A percentile compares a stretch with the other conserved stretches of the same genome.
phyloP scores from a whole-genome alignment of 1,140 invertebrate genomes.

The Drosophila varians region DNA sequence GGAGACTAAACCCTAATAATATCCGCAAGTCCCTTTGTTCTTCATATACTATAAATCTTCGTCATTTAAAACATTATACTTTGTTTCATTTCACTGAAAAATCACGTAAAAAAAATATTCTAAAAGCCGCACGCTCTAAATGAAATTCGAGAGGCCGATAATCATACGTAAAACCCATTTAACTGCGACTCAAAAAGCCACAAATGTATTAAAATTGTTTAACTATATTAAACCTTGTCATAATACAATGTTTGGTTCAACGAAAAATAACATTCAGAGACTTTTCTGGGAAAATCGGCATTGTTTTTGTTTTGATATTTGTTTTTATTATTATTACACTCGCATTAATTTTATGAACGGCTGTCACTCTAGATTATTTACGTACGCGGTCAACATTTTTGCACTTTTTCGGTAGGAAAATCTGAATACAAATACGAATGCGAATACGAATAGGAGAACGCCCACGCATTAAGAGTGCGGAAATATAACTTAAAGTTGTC shows the following conservation, averaged over 20 bases:
- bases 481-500: constrained; percentile 68
- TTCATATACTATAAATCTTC: no score
- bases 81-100: background rate
- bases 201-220: constrained; percentile 14
- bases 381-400: constrained; percentile 21
- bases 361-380: constrained; percentile 70
- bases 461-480: constrained; percentile 51
- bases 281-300: constrained; percentile 20
- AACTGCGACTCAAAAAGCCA: constrained; percentile 17
- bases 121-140: constrained; percentile 35
- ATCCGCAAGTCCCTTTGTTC: no score
- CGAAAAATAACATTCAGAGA: constrained; percentile 8
- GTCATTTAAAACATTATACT: background rate
- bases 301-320: constrained; percentile 12
- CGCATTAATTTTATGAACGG: constrained; percentile 47
- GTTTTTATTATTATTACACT: constrained; percentile 50
- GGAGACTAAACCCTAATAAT: no score
- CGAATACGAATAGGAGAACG: constrained; percentile 31
- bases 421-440: no score
- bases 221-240: constrained; percentile 25
- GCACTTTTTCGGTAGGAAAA: constrained; percentile 14
- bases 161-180: constrained; percentile 15
- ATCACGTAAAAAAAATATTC: constrained; percentile 15
- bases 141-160: constrained; percentile 15
- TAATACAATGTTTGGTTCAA: constrained; percentile 12